A percentile compares a stretch with the other conserved stretches of the same genome.
phyloP scores from a whole-genome alignment of 1,140 invertebrate genomes.

The Phocides pigmalion region DNA sequence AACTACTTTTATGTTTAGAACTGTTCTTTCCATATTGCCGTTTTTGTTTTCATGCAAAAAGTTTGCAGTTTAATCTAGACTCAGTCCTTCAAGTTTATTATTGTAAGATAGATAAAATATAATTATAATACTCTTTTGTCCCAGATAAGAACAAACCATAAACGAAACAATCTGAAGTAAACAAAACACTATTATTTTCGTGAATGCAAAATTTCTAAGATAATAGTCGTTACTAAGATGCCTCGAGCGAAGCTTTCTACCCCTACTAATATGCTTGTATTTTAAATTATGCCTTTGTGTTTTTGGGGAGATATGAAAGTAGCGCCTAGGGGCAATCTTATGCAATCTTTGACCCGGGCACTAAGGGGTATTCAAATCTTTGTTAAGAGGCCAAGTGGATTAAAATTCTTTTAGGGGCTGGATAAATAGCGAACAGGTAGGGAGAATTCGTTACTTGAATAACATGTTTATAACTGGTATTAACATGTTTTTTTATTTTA shows the following conservation, averaged over 20 bases:
- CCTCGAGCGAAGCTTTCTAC: constrained; percentile 44
- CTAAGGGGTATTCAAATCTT: constrained; percentile 58
- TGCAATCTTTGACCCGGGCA: constrained; percentile 58
- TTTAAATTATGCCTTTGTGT: constrained; percentile 59
- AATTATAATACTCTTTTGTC: too few relatives aligned
- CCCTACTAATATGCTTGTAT: constrained; percentile 58
- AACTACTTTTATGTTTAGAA: too few relatives aligned
- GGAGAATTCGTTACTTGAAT: not conserved
- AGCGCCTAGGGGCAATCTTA: constrained; percentile 50
- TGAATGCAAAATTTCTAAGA: constrained; percentile 37
- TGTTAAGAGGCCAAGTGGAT: constrained; percentile 61
- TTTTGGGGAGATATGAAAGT: constrained; percentile 72
- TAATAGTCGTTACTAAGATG: constrained; percentile 41
- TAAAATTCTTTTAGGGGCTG: constrained; percentile 41
- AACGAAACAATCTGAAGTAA: too few relatives aligned
- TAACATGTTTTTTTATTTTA: not conserved
- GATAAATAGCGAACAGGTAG: constrained; percentile 2
- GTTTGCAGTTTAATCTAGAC: too few relatives aligned
- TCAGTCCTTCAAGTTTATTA: too few relatives aligned
- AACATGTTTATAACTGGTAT: not conserved
- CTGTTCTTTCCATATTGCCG: too few relatives aligned
- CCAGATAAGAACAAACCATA: too few relatives aligned
- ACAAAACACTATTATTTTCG: not conserved
- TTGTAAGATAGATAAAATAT: too few relatives aligned
- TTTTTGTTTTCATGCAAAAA: too few relatives aligned